Evolutionary conservation across 2,113 vertebrate genomes (phyloP).

Genomic region (Larimichthys polyactis): DNA sequence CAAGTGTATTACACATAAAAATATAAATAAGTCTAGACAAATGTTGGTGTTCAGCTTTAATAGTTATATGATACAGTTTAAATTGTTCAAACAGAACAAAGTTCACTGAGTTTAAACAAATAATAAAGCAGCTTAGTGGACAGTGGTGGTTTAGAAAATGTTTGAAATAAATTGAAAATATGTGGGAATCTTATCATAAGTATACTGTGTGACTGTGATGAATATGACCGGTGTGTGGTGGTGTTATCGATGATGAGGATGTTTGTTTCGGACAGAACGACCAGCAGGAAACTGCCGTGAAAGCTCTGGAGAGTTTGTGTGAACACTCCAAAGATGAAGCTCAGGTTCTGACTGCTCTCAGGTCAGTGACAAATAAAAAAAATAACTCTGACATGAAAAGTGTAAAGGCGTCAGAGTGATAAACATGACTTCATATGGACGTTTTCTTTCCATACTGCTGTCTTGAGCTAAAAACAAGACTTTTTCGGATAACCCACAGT

Average conservation of each 20-base stretch:
- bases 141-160: not conserved
- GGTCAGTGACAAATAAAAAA: constrained; percentile 78
- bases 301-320: constrained; percentile 89
- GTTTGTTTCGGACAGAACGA: constrained; percentile 84
- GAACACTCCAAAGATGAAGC: constrained; percentile 83
- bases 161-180: constrained; percentile 3
- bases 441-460: not conserved
- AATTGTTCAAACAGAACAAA: not conserved
- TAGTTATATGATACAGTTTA: not conserved
- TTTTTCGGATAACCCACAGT: not conserved
- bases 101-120: not conserved
- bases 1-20: not conserved
- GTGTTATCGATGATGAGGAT: constrained; percentile 18
- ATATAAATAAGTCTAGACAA: not conserved
- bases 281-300: constrained; percentile 86
- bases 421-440: not conserved
- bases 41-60: not conserved
- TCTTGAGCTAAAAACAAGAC: not conserved
- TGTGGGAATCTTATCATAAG: constrained; percentile 4
- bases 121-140: not conserved
- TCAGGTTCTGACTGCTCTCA: constrained; percentile 87
- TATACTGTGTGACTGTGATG: constrained; percentile 11
- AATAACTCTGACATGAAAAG: not conserved
- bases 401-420: not conserved
- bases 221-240: constrained; percentile 4